These are phyloP conservation scores for Pseudochaenichthys georgianus DNA, from an alignment of 2,797 vertebrate genomes.

Conservation along the genomic window DNA sequence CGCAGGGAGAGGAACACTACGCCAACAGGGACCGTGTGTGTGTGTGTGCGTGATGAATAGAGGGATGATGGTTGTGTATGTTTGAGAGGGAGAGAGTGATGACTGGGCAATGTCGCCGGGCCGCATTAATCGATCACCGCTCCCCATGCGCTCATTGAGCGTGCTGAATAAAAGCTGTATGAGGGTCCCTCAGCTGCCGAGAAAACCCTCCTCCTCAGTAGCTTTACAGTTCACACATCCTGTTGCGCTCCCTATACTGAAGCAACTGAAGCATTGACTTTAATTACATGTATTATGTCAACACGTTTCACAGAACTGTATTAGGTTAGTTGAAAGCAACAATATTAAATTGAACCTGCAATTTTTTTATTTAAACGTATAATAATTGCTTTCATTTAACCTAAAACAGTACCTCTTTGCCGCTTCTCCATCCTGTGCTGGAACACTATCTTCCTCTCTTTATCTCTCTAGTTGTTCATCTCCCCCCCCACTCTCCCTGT, in stretches of 20 bases:
- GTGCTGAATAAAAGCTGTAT: conserved; percentile 58
- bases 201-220: conserved; percentile 46
- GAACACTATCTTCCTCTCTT: conserved; percentile 20
- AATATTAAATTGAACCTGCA: no score
- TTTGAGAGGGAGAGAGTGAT: conserved; percentile 44
- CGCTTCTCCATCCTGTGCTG: conserved; percentile 18
- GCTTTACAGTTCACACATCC: conserved; percentile 46
- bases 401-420: conserved; percentile 6
- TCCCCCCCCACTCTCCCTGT: conserved; percentile 2
- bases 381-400: no score
- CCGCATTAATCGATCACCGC: conserved; percentile 64
- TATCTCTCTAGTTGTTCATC: conserved; percentile 35
- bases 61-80: neutral
- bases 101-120: conserved; percentile 55
- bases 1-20: conserved; percentile 21
- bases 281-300: no score
- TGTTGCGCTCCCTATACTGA: conserved; percentile 9
- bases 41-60: neutral
- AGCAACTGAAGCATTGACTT: no score
- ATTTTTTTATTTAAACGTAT: no score
- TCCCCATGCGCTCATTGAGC: conserved; percentile 50
- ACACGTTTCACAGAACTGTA: no score
- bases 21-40: conserved; percentile 3
- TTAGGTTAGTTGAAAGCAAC: no score
- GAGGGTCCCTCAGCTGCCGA: conserved; percentile 44